Evolutionary conservation across 2,113 vertebrate species (phyloP).

Genomic region (Echinops telfairi): DNA sequence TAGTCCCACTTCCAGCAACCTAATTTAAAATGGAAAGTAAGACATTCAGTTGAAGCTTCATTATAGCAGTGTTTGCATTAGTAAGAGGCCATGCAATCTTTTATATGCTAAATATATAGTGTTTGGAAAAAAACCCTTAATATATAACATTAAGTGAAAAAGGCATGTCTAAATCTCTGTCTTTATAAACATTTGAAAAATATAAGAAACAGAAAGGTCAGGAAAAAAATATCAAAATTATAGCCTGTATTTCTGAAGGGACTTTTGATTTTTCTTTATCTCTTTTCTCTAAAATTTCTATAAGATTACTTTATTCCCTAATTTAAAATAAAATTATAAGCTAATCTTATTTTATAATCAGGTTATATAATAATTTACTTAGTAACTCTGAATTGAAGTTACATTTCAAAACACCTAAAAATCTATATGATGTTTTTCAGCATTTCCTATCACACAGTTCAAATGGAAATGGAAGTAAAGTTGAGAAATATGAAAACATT

Average conservation of each 20-base stretch:
- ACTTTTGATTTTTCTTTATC: constrained; percentile 33
- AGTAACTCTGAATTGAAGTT: constrained; percentile 58
- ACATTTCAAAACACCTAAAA: constrained; percentile 28
- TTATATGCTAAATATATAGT: constrained; percentile 63
- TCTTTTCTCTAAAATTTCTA: constrained; percentile 42
- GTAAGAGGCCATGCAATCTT: constrained; percentile 42
- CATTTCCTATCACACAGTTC: constrained; percentile 25
- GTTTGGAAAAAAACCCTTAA: neutral
- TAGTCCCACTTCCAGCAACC: constrained; percentile 41
- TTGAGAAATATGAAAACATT: constrained; percentile 54
- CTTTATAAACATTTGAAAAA: constrained; percentile 1
- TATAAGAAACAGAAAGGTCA: constrained; percentile 44
- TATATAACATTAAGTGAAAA: constrained; percentile 23
- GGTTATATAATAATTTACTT: constrained; percentile 42
- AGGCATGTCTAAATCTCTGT: constrained; percentile 11
- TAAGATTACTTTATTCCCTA: constrained; percentile 37
- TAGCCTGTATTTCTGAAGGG: constrained; percentile 6
- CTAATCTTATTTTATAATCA: constrained; percentile 55
- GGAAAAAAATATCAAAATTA: constrained; percentile 36
- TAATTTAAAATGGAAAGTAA: constrained; percentile 68
- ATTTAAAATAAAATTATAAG: constrained; percentile 63
- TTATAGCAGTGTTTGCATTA: constrained; percentile 41
- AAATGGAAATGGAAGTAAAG: constrained; percentile 67
- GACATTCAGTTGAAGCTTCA: constrained; percentile 30
- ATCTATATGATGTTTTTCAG: neutral